Evolutionary conservation across 2,888 invertebrate species (phyloP).

Genomic region (Dexiosoma caninum): DNA sequence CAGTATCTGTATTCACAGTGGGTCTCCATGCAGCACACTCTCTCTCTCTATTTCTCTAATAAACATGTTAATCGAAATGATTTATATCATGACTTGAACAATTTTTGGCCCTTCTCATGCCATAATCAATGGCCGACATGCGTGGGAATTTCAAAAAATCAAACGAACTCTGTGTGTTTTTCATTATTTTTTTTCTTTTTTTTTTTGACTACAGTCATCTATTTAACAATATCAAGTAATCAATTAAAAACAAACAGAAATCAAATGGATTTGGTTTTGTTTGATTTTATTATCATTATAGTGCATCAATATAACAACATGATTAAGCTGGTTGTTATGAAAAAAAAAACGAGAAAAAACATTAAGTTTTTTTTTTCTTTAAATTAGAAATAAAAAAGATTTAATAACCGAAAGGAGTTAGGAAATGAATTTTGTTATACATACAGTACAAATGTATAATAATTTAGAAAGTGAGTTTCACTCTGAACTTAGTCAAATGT

Average conservation of each 20-base stretch:
- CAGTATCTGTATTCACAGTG: constrained; percentile 13
- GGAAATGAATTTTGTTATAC: constrained; percentile 44
- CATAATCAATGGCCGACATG: constrained; percentile 42
- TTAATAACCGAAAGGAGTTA: constrained; percentile 11
- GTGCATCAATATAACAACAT: constrained; percentile 59
- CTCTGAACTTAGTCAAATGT: not conserved
- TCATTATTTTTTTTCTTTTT: not conserved
- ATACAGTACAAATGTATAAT: constrained; percentile 12
- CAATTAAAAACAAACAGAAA: constrained; percentile 51
- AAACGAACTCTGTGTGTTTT: constrained; percentile 10
- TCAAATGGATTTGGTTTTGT: constrained; percentile 10
- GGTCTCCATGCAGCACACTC: constrained; percentile 1
- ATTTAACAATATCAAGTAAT: constrained; percentile 52
- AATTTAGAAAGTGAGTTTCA: constrained; percentile 55
- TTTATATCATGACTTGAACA: constrained; percentile 54
- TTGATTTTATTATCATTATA: constrained; percentile 55
- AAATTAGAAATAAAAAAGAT: not conserved
- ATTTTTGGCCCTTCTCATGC: constrained; percentile 38
- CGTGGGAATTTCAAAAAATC: constrained; percentile 56
- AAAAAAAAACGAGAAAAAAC: not conserved
- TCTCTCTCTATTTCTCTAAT: constrained; percentile 16
- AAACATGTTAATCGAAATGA: constrained; percentile 43
- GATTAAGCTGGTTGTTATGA: constrained; percentile 37
- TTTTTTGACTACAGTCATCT: not conserved
- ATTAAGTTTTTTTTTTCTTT: not conserved